A percentile compares a stretch with the other conserved stretches of the same genome.
These are phyloP conservation scores for Orthonyx spaldingii DNA, from an alignment of 2,113 vertebrate species.

Conservation along the genomic window DNA sequence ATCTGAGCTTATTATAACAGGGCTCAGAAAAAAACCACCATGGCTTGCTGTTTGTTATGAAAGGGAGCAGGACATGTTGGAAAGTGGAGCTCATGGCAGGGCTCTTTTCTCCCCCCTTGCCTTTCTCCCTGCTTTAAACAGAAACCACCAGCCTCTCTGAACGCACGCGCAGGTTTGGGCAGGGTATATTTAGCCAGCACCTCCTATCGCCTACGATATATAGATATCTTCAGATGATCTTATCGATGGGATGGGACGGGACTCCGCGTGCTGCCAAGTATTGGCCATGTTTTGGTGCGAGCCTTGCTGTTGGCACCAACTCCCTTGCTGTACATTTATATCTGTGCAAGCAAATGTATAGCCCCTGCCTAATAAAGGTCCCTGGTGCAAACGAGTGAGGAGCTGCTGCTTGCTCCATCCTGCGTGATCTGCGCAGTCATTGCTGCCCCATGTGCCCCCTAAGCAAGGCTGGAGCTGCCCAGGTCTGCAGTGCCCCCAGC, in stretches of 20 bases:
- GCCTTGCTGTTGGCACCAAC: background rate
- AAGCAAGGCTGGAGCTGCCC: background rate
- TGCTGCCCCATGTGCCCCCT: background rate
- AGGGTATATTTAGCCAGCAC: slow-evolving; percentile 47
- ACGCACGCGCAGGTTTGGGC: slow-evolving; percentile 56
- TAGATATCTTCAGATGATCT: background rate
- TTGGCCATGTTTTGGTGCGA: background rate
- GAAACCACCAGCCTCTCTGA: background rate
- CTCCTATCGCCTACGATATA: background rate
- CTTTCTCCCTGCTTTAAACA: background rate
- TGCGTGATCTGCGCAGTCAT: background rate
- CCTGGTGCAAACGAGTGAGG: background rate
- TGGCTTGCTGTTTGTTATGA: slow-evolving; percentile 8
- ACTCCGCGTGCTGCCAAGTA: slow-evolving; percentile 18
- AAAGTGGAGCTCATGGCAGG: background rate
- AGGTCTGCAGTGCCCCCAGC: background rate
- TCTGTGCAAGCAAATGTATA: background rate
- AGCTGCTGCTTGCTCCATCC: background rate
- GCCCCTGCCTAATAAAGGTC: slow-evolving; percentile 2
- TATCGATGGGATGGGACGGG: background rate
- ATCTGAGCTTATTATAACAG: slow-evolving; percentile 27
- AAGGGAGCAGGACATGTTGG: background rate
- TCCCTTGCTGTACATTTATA: background rate
- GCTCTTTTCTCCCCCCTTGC: background rate
- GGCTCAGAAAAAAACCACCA: background rate